A percentile compares a stretch with the other conserved stretches of the same genome.
Conservation (phyloP, 2,888 invertebrate genomes). For the Amphipyra berbera region DNA sequence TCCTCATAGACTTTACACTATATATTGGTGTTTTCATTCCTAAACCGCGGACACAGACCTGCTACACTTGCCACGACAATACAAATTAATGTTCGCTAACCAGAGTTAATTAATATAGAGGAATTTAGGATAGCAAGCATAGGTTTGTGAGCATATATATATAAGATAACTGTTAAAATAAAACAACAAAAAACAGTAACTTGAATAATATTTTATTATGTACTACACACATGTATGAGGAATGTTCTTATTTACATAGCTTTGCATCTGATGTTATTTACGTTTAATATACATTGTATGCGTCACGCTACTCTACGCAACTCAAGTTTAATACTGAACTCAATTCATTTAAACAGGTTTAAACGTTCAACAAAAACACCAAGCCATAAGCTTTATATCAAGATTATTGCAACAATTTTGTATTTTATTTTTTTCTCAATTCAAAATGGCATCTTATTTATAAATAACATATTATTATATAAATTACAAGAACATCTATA, state of each 20-base stretch:
- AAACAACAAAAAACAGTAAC: conserved; percentile 86
- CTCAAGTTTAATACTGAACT: conserved; percentile 81
- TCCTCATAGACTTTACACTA: too few species aligned
- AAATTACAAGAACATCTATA: conserved; percentile 63
- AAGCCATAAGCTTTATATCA: conserved; percentile 56
- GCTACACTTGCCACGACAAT: too few species aligned
- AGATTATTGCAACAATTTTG: conserved; percentile 62
- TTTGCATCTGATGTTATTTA: conserved; percentile 69
- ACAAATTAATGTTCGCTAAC: too few species aligned
- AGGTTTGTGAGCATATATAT: too few species aligned
- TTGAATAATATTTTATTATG: conserved; percentile 90
- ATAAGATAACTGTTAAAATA: conserved; percentile 59
- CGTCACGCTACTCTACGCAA: conserved; percentile 68
- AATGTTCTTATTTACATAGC: conserved; percentile 90
- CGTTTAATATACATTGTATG: conserved; percentile 58
- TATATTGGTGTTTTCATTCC: too few species aligned
- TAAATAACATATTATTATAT: conserved; percentile 58
- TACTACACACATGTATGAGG: conserved; percentile 90
- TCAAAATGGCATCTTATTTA: conserved; percentile 68
- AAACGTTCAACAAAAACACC: conserved; percentile 54
- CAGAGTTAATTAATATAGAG: too few species aligned
- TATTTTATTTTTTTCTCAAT: conserved; percentile 56
- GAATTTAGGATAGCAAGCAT: too few species aligned
- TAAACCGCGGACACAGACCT: too few species aligned
- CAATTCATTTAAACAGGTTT: conserved; percentile 66